Conservation (phyloP, 1,140 invertebrate genomes). For the Lepidostoma basale region DNA sequence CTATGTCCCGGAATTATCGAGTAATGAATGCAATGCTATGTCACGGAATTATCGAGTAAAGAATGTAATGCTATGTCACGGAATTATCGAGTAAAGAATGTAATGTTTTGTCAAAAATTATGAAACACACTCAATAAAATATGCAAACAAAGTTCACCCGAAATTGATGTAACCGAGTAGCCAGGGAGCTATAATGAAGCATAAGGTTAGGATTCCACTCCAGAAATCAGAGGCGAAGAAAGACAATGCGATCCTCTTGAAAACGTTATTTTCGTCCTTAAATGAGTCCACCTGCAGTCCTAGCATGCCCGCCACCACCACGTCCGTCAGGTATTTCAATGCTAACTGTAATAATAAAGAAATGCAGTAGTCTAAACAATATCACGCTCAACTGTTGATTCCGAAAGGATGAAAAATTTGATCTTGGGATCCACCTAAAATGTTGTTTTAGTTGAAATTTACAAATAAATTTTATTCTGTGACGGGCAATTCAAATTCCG, state of each 20-base stretch:
- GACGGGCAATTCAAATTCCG: too few species aligned
- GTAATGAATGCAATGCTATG: too few species aligned
- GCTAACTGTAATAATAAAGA: constrained; percentile 31
- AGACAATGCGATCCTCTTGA: constrained; percentile 18
- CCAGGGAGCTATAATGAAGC: constrained; percentile 27
- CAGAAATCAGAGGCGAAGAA: constrained; percentile 34
- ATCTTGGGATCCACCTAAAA: not conserved
- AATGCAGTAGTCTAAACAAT: too few species aligned
- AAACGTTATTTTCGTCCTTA: constrained; percentile 31
- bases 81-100: too few species aligned
- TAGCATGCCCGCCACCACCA: constrained; percentile 26
- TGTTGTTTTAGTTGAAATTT: not conserved
- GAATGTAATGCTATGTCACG: too few species aligned
- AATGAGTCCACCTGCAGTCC: constrained; percentile 36
- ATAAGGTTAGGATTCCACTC: not conserved
- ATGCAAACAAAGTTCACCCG: constrained; percentile 17
- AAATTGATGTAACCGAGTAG: constrained; percentile 19
- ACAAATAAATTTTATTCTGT: too few species aligned
- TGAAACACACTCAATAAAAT: too few species aligned
- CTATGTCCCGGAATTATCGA: too few species aligned
- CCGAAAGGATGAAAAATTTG: too few species aligned
- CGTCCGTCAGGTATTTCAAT: constrained; percentile 36
- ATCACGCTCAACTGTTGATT: too few species aligned
- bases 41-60: too few species aligned
- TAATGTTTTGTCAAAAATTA: too few species aligned